Conservation (phyloP, 1,140 invertebrate species). For the Monomorium pharaonis region DNA sequence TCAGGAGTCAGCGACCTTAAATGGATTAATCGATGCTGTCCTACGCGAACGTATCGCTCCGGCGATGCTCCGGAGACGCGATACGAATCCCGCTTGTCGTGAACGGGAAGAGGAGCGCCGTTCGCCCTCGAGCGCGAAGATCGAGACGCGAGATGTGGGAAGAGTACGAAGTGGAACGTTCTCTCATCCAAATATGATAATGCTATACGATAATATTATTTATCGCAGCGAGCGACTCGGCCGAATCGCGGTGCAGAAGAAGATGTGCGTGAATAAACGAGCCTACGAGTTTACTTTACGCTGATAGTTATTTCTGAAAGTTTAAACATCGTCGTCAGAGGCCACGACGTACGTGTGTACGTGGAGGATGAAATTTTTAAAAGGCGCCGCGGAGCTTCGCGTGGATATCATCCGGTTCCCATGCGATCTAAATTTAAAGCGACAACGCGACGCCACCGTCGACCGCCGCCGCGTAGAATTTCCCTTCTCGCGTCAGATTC, state of each 20-base stretch:
- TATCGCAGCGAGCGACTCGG: neutral
- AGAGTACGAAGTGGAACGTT: neutral
- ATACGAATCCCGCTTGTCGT: neutral
- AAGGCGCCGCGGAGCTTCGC: neutral
- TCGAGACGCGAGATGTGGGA: neutral
- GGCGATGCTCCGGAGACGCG: neutral
- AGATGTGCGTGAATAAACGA: neutral
- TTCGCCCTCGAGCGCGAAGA: neutral
- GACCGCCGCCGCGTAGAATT: neutral
- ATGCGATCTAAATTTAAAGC: constrained; percentile 65
- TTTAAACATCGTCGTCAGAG: constrained; percentile 6
- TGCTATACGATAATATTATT: neutral
- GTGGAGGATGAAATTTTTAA: constrained; percentile 28
- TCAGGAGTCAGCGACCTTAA: constrained; percentile 49
- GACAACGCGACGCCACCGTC: neutral
- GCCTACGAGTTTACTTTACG: neutral
- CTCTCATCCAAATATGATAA: neutral
- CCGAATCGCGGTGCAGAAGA: neutral
- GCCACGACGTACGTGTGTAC: neutral
- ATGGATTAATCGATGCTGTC: constrained; percentile 33
- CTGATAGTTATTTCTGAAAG: constrained; percentile 41
- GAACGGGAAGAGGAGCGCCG: neutral
- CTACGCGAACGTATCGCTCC: constrained; percentile 12
- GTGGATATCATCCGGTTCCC: neutral
- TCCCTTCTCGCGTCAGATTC: constrained; percentile 8